Evolutionary conservation across 2,113 vertebrate species (phyloP).

Genomic region (Agapornis roseicollis): DNA sequence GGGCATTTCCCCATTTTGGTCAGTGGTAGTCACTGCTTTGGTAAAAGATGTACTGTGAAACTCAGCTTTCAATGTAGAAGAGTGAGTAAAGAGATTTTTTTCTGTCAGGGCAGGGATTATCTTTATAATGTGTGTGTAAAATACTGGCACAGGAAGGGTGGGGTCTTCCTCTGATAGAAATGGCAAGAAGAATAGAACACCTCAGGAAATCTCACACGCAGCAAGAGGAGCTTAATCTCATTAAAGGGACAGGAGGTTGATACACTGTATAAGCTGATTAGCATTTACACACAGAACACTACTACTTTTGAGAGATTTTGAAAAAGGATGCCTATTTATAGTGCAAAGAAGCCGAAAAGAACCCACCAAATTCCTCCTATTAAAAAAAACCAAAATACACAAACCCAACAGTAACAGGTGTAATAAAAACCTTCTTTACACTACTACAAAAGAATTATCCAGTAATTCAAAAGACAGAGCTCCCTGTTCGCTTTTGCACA

Average conservation of each 20-base stretch:
- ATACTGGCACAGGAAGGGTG: slow-evolving; percentile 15
- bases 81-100: background rate
- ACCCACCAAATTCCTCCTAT: background rate
- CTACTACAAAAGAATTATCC: background rate
- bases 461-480: background rate
- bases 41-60: background rate
- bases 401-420: background rate
- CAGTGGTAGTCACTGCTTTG: background rate
- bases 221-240: slow-evolving; percentile 46
- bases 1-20: background rate
- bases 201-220: background rate
- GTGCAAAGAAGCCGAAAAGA: background rate
- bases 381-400: background rate
- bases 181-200: background rate
- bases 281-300: background rate
- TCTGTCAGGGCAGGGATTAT: background rate
- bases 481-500: background rate
- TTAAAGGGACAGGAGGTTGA: slow-evolving; percentile 40
- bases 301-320: slow-evolving; percentile 3
- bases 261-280: slow-evolving; percentile 43
- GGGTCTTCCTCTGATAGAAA: background rate
- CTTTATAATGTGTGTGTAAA: background rate
- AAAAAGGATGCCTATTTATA: background rate
- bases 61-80: background rate
- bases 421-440: background rate